phyloP scores from a whole-genome alignment of 2,888 invertebrate genomes.

The Acanthacorydalis orientalis region DNA sequence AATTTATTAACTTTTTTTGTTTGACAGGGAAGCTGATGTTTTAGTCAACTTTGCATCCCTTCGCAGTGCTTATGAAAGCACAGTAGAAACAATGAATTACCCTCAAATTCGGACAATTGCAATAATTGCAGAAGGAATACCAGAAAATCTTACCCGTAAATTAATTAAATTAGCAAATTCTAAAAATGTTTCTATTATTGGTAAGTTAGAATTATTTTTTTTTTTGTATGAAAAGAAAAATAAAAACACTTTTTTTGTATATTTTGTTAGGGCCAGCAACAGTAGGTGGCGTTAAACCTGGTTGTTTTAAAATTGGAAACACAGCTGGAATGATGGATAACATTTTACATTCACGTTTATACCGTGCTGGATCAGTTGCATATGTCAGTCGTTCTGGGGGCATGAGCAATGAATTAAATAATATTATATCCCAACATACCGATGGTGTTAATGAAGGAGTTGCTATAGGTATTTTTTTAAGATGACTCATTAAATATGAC shows the following conservation, averaged over 20 bases:
- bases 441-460: constrained; percentile 97
- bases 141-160: constrained; percentile 94
- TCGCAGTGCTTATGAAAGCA: constrained; percentile 92
- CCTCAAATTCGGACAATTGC: constrained; percentile 92
- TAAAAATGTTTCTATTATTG: constrained; percentile 35
- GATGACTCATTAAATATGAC: no score
- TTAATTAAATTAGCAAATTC: constrained; percentile 71
- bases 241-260: constrained; percentile 32
- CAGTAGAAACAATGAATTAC: constrained; percentile 83
- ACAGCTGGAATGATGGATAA: constrained; percentile 99
- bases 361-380: constrained; percentile 91
- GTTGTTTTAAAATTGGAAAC: constrained; percentile 98
- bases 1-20: background rate
- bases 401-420: constrained; percentile 99
- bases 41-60: constrained; percentile 95
- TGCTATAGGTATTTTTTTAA: constrained; percentile 87
- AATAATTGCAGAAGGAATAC: constrained; percentile 98
- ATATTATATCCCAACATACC: constrained; percentile 89
- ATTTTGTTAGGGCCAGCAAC: constrained; percentile 76
- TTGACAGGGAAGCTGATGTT: constrained; percentile 56
- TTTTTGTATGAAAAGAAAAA: constrained; percentile 23
- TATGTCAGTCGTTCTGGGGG: constrained; percentile 92
- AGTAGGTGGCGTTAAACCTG: constrained; percentile 95
- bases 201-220: background rate
- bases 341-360: constrained; percentile 90